Percentiles rank a stretch among this genome's conserved stretches.
phyloP scores from a whole-genome alignment of 2,888 invertebrate species.

The Plebejus anna region DNA sequence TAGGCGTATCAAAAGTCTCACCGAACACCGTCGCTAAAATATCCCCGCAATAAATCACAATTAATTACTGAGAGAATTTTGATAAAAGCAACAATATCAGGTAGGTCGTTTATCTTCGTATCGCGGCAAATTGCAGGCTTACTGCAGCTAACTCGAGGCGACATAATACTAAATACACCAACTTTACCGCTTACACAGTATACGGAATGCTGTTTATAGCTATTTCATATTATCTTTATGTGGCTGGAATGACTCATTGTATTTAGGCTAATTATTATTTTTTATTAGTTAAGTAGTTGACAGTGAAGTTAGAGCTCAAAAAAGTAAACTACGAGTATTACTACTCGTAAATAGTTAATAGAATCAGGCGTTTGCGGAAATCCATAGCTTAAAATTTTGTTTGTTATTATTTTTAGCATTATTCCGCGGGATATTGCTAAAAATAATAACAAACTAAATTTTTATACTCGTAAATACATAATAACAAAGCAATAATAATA shows the following conservation, averaged over 20 bases:
- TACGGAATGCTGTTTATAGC: not conserved
- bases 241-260: not conserved
- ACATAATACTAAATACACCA: slow-evolving; percentile 36
- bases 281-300: too few species aligned
- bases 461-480: too few species aligned
- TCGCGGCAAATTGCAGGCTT: slow-evolving; percentile 27
- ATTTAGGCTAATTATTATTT: slow-evolving; percentile 30
- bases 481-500: too few species aligned
- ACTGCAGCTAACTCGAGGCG: slow-evolving; percentile 39
- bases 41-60: slow-evolving; percentile 19
- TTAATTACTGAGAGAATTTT: slow-evolving; percentile 4
- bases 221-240: not conserved
- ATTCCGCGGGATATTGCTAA: too few species aligned
- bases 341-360: too few species aligned
- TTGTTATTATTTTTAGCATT: too few species aligned
- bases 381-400: too few species aligned
- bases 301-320: too few species aligned
- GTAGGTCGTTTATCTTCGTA: slow-evolving; percentile 28
- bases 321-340: too few species aligned
- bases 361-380: too few species aligned
- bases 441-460: too few species aligned
- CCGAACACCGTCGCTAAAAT: slow-evolving; percentile 14
- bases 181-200: slow-evolving; percentile 35
- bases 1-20: not conserved
- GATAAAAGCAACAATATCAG: slow-evolving; percentile 11